Evolutionary conservation across 2,113 vertebrate genomes (phyloP), one percentile per base, ranked within the genome.

Genomic region (Lipophrys pholis): DNA sequence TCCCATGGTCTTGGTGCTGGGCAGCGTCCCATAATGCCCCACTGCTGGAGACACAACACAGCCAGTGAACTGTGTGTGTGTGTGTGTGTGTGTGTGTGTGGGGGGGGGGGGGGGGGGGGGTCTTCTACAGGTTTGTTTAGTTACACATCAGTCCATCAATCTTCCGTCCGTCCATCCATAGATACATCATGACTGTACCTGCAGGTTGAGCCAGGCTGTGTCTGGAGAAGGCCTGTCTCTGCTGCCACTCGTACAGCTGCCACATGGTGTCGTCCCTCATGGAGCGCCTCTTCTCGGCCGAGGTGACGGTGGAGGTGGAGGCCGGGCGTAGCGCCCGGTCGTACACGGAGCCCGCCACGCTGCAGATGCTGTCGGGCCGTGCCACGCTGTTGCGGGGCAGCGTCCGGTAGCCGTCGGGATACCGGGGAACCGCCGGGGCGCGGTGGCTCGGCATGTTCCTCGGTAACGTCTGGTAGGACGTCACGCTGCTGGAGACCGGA

Each of bases 381-480:
- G 93, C 78, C 82, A 95, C 92, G 86, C 89, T 94, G 90, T 99
- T 97, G 5, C 97, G 92, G 0, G 97, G 98, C 39, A 99, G 92
- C 0, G 98, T 99, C 69, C 96, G 93, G 55, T 99, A 99, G 11
- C 97, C 97, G 64, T 99, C 97, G 0, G 97, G 96, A 83, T 95
- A 98, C 0, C 94, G 93, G 8, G 95, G 95, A 16, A 95, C 51
- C 0, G 83, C 78, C 55, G 94, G 96, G 12, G 94, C 71, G 2
- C 96, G 92, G 81, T 98, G 96, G 88, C 97, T 99, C 0, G 98
- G 98, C 97, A 99, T 97, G 85, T 99, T 98, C 73, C 97, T 92
- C 0, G 98, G 98, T n/a, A 99, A 84, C 0, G 98, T 99, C 89
- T 99, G 97, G 75, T 98, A 99, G 0, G 97, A 97, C 12, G 94